Conservation (phyloP, 2,888 invertebrate genomes). For the Lapara coniferarum region DNA sequence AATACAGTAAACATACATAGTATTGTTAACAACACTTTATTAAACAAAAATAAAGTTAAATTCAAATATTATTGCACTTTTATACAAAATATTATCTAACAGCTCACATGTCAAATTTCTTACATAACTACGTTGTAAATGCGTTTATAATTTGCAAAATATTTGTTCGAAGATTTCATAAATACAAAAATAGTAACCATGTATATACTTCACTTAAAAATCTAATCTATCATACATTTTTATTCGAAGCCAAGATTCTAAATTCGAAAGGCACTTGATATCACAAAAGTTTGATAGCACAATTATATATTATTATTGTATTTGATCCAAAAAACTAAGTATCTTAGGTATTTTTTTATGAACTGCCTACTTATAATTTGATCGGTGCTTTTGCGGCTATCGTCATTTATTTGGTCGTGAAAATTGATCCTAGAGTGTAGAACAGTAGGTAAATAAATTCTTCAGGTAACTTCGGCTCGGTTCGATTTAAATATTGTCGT, state of each 20-base stretch:
- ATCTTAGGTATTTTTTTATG: neutral
- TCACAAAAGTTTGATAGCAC: conserved; percentile 24
- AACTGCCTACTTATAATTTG: no score
- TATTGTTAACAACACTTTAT: neutral
- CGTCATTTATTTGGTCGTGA: no score
- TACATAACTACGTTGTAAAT: conserved; percentile 14
- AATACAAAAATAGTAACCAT: conserved; percentile 1
- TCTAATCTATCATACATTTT: conserved; percentile 5
- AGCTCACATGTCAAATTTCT: neutral
- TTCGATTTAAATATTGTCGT: neutral
- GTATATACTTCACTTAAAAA: conserved; percentile 5
- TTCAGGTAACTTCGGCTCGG: neutral
- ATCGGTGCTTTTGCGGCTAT: no score
- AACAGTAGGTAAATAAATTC: neutral
- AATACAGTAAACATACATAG: conserved; percentile 24
- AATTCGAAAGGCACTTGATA: conserved; percentile 20
- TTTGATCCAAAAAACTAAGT: neutral
- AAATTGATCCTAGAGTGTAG: no score
- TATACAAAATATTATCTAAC: conserved; percentile 2
- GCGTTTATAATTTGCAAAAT: neutral
- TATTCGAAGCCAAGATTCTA: neutral
- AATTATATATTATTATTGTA: neutral
- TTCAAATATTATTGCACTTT: conserved; percentile 9
- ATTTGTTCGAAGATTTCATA: neutral
- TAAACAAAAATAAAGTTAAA: conserved; percentile 7